Conservation (phyloP, 2,888 invertebrate species). For the Cryptocephalus primarius region DNA sequence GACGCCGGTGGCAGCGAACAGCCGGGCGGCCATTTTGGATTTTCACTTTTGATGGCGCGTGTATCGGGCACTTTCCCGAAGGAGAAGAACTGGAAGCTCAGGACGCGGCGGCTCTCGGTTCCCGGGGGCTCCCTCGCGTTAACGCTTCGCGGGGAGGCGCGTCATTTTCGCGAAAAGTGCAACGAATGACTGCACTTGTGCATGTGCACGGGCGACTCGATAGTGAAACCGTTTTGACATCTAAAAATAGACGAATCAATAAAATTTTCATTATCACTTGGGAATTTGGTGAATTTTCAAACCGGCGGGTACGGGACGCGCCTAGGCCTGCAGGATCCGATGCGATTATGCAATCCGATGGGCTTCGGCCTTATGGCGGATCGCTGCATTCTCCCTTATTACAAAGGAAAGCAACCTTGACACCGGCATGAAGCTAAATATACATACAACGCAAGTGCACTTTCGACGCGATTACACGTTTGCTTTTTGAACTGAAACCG, state of each 20-base stretch:
- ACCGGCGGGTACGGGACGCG: background rate
- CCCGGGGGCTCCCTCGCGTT: background rate
- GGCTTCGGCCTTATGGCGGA: background rate
- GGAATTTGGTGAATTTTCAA: constrained; percentile 4
- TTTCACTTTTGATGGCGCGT: constrained; percentile 36
- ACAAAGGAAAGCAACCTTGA: background rate
- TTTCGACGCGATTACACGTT: no score
- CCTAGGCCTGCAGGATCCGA: background rate
- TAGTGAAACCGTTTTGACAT: constrained; percentile 23
- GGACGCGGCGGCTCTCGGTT: background rate
- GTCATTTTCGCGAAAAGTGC: constrained; percentile 7
- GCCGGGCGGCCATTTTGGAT: constrained; percentile 37
- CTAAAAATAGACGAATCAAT: constrained; percentile 32
- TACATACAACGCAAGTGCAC: background rate
- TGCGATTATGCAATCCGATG: no score
- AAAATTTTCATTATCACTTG: constrained; percentile 27
- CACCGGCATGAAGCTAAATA: background rate
- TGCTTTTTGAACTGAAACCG: no score
- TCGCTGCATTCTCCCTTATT: background rate
- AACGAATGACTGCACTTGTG: constrained; percentile 8
- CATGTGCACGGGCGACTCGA: constrained; percentile 18
- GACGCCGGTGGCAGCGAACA: constrained; percentile 25
- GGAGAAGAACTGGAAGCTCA: background rate
- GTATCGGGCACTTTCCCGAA: no score
- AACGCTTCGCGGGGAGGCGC: background rate